Conservation (phyloP, 1,140 invertebrate species). For the Neomicropteryx cornuta region DNA sequence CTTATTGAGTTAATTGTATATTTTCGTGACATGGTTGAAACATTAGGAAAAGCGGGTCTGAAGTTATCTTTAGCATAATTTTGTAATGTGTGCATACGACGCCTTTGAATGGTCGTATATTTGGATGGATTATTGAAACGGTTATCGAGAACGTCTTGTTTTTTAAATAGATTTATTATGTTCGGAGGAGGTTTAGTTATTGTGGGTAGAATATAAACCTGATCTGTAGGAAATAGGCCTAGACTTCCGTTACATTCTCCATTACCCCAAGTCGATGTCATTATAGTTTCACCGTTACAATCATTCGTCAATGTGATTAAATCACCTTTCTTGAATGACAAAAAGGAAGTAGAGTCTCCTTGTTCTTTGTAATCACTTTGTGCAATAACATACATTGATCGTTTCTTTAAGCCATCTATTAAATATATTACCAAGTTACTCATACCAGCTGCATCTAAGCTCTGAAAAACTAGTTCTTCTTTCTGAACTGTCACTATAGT, state of each 20-base stretch:
- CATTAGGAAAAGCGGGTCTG: slow-evolving; percentile 40
- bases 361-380: slow-evolving; percentile 47
- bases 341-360: slow-evolving; percentile 42
- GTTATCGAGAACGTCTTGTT: slow-evolving; percentile 34
- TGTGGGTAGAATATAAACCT: slow-evolving; percentile 79
- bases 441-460: slow-evolving; percentile 80
- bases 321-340: slow-evolving; percentile 70
- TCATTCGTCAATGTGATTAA: slow-evolving; percentile 70
- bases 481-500: slow-evolving; percentile 71
- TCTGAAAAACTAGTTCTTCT: slow-evolving; percentile 86
- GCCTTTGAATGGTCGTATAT: slow-evolving; percentile 44
- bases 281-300: slow-evolving; percentile 60
- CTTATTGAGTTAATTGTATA: slow-evolving; percentile 52
- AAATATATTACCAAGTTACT: slow-evolving; percentile 73
- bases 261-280: slow-evolving; percentile 64
- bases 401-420: slow-evolving; percentile 75
- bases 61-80: slow-evolving; percentile 77
- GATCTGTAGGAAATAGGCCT: slow-evolving; percentile 80
- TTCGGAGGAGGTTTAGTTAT: slow-evolving; percentile 58
- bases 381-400: slow-evolving; percentile 76
- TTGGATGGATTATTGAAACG: slow-evolving; percentile 29
- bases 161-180: slow-evolving; percentile 46
- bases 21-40: slow-evolving; percentile 47
- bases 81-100: slow-evolving; percentile 68
- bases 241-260: slow-evolving; percentile 55